Base-by-base conservation (phyloP, 2,888 invertebrate species). In the Lithophane ornitopus region DNA sequence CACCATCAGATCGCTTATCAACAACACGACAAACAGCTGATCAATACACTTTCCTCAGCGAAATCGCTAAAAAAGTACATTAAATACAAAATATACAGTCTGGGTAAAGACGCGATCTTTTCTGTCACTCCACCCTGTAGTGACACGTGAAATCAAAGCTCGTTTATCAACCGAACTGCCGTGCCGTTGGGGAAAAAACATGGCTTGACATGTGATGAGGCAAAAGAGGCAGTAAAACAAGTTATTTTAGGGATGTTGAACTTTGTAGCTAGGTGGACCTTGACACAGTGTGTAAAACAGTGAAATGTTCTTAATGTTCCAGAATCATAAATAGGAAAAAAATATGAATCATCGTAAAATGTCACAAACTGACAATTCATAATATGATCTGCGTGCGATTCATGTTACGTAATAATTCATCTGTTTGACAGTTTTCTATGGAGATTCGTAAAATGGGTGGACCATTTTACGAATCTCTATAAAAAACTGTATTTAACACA, bases 141-240 rank as follows among this genome's bases (percentile, higher is more conserved):
- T 83, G 86, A 84, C 86, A 86, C 81, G 87, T 86, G 86, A 87
- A 88, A 87, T 88, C 87, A 86, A 79, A 88, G 87, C 79, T 88
- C 88, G 76, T 89, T 89, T 89, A 84, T 88, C 89, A 88, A 85
- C 74, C 67, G 81, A 85, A 80, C 82, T 78, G 85, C 81, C 78
- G 78, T 79, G 81, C 73, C n/a, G n/a, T 85, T 62, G 69, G 83
- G 65, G 73, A 58, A 82, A 83, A 81, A 88, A 86, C 81, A 81
- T 77, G 70, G 41, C 79, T 66, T 74, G 76, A 79, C 78, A 70
- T 59, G 41, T 62, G 54, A 70, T 11, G 16, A 39, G 49, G 54
- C 76, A 88, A 70, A 3, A 2, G 54, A 58, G 6, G 11, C 80
- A 86, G 86, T 76, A 87, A 52, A 61, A 75, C 74, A 73, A 75